Evolutionary conservation across 2,113 vertebrate genomes (phyloP), one percentile per base, ranked within the genome.

Genomic region (Ploceus nigricollis): DNA sequence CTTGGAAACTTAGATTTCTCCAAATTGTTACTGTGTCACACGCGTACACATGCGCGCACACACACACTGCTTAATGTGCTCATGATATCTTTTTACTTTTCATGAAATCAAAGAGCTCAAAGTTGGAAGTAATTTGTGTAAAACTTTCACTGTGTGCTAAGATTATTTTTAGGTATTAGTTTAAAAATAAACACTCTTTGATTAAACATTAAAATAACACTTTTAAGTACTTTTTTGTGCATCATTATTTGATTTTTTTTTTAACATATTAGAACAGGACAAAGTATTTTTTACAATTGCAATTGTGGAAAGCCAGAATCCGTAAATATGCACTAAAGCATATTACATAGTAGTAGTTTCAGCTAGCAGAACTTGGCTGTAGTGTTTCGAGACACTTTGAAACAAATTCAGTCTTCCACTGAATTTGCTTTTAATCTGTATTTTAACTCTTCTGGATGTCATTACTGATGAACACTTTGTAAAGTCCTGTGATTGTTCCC

Each of bases 391-490:
- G 70, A 27, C 27, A 6, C 63, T 92, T 93, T 66, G 78, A 64
- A 87, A 89, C 22, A 72, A 75, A 85, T 57, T 37, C 42, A 84
- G 71, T 66, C 19, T 85, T 95, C 37, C 50, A 56, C 18, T 4
- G 28, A 54, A 82, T 95, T 96, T 95, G 35, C 33, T 89, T 95
- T 93, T 95, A 81, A 82, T 95, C 28, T 56, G 18, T 94, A 50
- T 90, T 94, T 94, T 75, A 54, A 92, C 65, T 82, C 37, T 89
- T 53, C 53, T 83, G 89, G 58, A 66, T 93, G 90, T 95, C 22
- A 72, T 91, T 95, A 86, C n/a, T 75, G 28, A 78, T 85, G 61
- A 90, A 68, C 53, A 5, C 85, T 95, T 88, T 61, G 60, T 89
- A 88, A 78, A 87, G 78, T 23, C 9, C 17, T 93, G 12, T 91